Evolutionary conservation across 2,888 invertebrate genomes (phyloP), one percentile per base, ranked within the genome.

Genomic region (Drosophila lutescens): DNA sequence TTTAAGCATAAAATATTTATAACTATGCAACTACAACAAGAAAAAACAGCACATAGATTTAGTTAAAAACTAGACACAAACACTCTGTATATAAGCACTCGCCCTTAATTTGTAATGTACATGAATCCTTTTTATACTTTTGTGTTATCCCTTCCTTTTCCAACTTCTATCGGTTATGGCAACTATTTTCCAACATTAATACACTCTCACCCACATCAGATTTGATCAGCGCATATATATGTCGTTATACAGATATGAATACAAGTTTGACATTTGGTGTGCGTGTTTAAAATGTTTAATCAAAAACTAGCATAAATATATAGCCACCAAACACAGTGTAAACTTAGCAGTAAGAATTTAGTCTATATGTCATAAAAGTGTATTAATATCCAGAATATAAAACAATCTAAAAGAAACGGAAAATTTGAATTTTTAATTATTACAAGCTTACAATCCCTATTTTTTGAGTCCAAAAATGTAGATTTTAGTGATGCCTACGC

Each of bases 241-340:
- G 53, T 55, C 36, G 43, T 44, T 61, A 58, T 54, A 43, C 36
- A 49, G 34, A 54, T 30, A 49, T 59, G 46, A 56, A 56, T 47
- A 56, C 54, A 57, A 57, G 57, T 62, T 61, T 61, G 55, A 49
- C 41, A 60, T 77, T 72, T 77, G 57, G 54, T 73, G 70, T 71
- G 73, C 59, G 62, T 67, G 75, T 65, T 66, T 38, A 58, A 69
- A 73, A 57, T 74, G 72, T 78, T 74, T 85, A 85, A 81, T 85
- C 80, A 76, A 85, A 85, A 74, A 51, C 38, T 74, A 74, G 74
- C 44, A 47, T 61, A 74, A 54, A 67, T 65, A 74, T 58, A 65
- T 79, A 83, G 79, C 86, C 77, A 83, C 82, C 85, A 85, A 83
- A 85, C 69, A 46, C 77, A 81, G 57, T 80, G 78, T 82, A 82